A percentile compares a stretch with the other conserved stretches of the same genome.
Conservation (phyloP, 2,113 vertebrate genomes). For the Nesoenas mayeri region DNA sequence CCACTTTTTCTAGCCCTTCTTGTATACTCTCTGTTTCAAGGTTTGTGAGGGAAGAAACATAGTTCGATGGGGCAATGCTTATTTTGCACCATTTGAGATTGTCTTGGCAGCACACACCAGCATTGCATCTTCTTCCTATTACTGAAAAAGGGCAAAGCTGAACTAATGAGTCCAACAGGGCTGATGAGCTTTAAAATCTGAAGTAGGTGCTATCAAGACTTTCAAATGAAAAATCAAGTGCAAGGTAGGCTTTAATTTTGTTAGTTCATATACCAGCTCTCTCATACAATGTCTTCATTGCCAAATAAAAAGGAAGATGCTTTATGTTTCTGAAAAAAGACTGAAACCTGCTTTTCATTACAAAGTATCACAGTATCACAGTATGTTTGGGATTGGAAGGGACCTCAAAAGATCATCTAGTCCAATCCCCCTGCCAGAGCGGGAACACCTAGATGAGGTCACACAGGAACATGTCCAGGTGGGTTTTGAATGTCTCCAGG, state of each 20-base stretch:
- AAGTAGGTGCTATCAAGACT: not conserved
- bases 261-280: not conserved
- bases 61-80: constrained; percentile 20
- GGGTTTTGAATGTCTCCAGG: too few relatives aligned
- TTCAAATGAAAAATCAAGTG: not conserved
- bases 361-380: too few relatives aligned
- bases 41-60: constrained; percentile 14
- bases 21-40: constrained; percentile 2
- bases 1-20: constrained; percentile 13
- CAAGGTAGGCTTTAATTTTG: not conserved
- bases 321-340: not conserved
- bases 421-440: too few relatives aligned
- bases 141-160: constrained; percentile 22
- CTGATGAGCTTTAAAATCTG: constrained; percentile 8
- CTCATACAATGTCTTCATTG: not conserved
- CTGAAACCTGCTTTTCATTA: not conserved
- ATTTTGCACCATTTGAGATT: constrained; percentile 21
- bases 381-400: too few relatives aligned
- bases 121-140: not conserved
- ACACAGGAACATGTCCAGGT: too few relatives aligned
- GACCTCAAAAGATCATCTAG: too few relatives aligned
- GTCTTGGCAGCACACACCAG: constrained; percentile 13
- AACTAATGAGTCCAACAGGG: not conserved
- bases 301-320: not conserved
- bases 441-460: too few relatives aligned